These are phyloP conservation scores for Athene cunicularia DNA, from an alignment of 2,113 vertebrate genomes.

Conservation along the genomic window DNA sequence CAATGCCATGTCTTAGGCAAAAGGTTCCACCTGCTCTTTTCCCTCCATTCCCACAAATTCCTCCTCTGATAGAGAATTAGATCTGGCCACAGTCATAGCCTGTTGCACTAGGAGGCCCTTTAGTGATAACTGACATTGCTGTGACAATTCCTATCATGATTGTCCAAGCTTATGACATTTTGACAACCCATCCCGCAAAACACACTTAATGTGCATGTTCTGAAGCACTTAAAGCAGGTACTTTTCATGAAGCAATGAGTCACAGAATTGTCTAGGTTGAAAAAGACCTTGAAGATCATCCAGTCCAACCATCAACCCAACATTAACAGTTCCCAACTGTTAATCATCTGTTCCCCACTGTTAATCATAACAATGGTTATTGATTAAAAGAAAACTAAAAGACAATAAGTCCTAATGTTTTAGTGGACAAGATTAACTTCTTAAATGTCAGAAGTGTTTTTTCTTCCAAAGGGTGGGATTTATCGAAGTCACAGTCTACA, in stretches of 20 bases:
- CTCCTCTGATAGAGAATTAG: neutral
- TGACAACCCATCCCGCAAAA: neutral
- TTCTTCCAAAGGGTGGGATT: neutral
- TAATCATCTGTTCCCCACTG: too few species aligned
- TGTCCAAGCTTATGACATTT: neutral
- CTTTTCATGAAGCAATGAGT: neutral
- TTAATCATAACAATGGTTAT: neutral
- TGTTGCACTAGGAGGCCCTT: neutral
- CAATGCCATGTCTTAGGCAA: neutral
- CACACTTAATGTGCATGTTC: neutral
- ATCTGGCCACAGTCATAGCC: neutral
- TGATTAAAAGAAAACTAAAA: neutral
- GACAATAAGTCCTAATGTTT: neutral
- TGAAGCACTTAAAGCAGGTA: neutral
- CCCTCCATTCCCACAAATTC: neutral
- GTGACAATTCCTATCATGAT: neutral
- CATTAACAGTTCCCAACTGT: too few species aligned
- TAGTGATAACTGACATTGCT: neutral
- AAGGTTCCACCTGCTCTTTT: neutral
- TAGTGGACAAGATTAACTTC: neutral
- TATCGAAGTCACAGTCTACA: neutral
- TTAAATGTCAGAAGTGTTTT: neutral
- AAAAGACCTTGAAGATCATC: too few species aligned
- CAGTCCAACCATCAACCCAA: too few species aligned
- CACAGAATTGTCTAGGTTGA: too few species aligned